phyloP scores from a whole-genome alignment of 2,797 vertebrate genomes.

The Columba guinea region DNA sequence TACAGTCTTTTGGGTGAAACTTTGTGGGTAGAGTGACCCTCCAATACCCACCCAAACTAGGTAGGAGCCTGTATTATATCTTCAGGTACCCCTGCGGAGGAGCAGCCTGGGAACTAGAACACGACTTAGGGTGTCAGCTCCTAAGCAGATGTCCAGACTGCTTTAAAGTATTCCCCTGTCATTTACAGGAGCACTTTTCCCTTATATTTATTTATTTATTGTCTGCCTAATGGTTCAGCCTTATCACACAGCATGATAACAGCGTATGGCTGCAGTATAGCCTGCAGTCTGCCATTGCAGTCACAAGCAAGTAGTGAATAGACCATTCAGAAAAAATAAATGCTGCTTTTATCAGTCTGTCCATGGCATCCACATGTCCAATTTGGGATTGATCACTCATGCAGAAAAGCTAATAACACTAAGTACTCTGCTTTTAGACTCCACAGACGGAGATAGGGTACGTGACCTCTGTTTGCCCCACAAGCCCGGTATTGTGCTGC shows the following conservation, averaged over 20 bases:
- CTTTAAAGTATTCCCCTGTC: background rate
- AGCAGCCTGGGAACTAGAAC: background rate
- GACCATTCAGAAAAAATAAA: slow-evolving; percentile 22
- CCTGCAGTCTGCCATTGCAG: background rate
- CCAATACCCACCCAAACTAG: background rate
- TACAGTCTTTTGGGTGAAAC: background rate
- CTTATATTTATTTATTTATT: background rate
- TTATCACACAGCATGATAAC: background rate
- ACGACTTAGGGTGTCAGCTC: background rate
- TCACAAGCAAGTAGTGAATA: slow-evolving; percentile 7
- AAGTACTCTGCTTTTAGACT: slow-evolving; percentile 16
- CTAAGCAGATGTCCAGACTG: background rate
- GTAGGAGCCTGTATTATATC: background rate
- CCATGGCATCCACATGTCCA: background rate
- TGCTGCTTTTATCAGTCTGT: slow-evolving; percentile 19
- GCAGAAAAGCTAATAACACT: slow-evolving; percentile 36
- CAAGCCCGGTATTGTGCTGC: background rate
- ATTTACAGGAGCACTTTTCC: background rate
- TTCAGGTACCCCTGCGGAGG: background rate
- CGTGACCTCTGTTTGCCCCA: slow-evolving; percentile 14
- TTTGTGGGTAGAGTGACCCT: background rate
- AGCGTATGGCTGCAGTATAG: background rate
- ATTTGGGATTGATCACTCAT: slow-evolving; percentile 6
- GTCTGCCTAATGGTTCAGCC: slow-evolving; percentile 18
- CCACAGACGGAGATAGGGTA: background rate